A percentile compares a stretch with the other conserved stretches of the same genome.
These are phyloP conservation scores for Psilopsiagon aurifrons DNA, from an alignment of 2,113 vertebrate genomes.

Conservation along the genomic window DNA sequence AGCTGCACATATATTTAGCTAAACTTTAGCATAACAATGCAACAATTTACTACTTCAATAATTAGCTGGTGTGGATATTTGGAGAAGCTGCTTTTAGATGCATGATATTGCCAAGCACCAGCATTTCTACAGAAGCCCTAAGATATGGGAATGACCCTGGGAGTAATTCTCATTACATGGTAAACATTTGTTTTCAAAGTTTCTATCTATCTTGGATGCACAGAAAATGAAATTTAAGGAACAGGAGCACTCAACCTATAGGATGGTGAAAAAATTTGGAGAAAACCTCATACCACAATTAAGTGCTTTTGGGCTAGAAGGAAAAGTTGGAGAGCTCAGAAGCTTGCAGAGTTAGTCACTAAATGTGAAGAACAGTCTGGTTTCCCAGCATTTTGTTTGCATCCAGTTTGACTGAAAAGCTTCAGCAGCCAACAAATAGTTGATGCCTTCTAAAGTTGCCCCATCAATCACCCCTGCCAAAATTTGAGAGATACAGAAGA, in stretches of 20 bases:
- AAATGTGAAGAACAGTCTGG: background rate
- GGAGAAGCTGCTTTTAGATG: background rate
- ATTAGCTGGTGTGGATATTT: background rate
- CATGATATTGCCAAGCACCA: background rate
- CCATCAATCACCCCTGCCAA: background rate
- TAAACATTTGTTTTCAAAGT: background rate
- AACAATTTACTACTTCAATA: background rate
- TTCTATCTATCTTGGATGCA: background rate
- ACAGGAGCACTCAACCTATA: background rate
- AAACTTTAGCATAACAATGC: conserved; percentile 15
- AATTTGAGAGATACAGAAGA: background rate
- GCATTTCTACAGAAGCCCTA: background rate
- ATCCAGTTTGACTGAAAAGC: background rate
- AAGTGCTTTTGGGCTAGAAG: background rate
- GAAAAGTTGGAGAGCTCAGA: background rate
- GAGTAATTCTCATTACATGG: background rate
- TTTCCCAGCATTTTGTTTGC: background rate
- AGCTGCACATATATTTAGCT: background rate
- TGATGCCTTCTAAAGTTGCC: background rate
- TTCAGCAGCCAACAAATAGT: background rate
- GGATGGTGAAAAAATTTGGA: background rate
- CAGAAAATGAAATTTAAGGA: background rate
- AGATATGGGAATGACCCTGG: background rate
- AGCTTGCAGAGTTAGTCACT: background rate
- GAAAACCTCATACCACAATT: background rate